Conservation (phyloP, 2,113 vertebrate genomes). For the Thalassarche chlororhynchos region DNA sequence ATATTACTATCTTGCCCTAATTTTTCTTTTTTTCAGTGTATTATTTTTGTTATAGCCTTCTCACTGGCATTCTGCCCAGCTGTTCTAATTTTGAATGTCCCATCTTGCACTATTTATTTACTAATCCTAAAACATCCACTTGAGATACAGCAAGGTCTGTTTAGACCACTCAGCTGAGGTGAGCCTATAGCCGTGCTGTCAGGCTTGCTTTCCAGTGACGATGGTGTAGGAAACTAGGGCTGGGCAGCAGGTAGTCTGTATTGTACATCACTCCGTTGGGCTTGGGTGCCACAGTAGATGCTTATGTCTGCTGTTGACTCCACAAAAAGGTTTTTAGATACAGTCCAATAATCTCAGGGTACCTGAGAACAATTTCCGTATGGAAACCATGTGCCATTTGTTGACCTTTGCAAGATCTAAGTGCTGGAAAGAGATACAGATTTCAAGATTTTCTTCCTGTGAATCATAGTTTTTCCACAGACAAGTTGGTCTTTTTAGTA, state of each 20-base stretch:
- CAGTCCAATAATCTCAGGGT: neutral
- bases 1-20: neutral
- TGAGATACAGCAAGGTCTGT: neutral
- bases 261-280: neutral
- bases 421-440: neutral
- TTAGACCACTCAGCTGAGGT: neutral
- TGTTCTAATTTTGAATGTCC: neutral
- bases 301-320: neutral
- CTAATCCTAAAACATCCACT: neutral
- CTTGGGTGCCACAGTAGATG: neutral
- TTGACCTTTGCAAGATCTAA: neutral
- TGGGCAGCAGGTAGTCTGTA: neutral
- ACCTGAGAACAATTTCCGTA: neutral
- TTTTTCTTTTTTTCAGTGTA: neutral
- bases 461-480: neutral
- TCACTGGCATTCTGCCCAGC: neutral
- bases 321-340: neutral
- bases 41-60: neutral
- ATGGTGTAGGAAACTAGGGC: neutral
- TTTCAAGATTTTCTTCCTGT: neutral
- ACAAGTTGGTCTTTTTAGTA: neutral
- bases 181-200: accelerated
- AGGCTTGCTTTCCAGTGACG: neutral
- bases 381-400: neutral
- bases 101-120: neutral